phyloP scores from a whole-genome alignment of 2,113 vertebrate species.

The Gopherus flavomarginatus region DNA sequence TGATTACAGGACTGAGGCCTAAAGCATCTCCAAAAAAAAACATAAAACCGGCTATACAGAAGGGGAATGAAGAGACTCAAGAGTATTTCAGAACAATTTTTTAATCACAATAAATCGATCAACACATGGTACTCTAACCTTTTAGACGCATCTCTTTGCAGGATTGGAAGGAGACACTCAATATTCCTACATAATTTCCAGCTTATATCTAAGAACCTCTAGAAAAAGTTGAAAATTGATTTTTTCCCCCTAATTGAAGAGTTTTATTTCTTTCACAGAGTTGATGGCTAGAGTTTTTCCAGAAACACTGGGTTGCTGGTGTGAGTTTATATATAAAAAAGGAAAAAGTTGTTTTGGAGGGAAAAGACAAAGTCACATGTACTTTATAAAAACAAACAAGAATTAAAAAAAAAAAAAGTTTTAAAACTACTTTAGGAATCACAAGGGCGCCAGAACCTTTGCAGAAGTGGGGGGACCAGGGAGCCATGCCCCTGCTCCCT shows the following conservation, averaged over 20 bases:
- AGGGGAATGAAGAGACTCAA: not conserved
- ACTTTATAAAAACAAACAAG: not conserved
- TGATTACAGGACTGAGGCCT: not conserved
- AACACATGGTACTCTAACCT: not conserved
- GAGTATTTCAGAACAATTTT: not conserved
- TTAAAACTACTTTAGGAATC: not conserved
- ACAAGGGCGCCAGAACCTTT: no score
- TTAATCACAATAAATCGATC: not conserved
- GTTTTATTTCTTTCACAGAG: not conserved
- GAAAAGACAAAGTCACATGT: not conserved
- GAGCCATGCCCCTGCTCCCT: no score
- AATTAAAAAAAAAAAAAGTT: fast-evolving
- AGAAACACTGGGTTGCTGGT: not conserved
- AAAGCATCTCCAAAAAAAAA: not conserved
- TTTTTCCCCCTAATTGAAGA: not conserved
- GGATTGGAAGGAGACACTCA: not conserved
- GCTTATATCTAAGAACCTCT: constrained; percentile 8
- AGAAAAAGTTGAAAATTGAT: not conserved
- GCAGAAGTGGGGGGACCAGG: no score
- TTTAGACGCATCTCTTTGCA: not conserved
- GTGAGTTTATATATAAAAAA: not conserved
- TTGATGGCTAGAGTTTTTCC: not conserved
- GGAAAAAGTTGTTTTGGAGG: not conserved
- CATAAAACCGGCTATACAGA: not conserved
- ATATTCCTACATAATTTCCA: not conserved